A percentile compares a stretch with the other conserved stretches of the same genome.
phyloP scores from a whole-genome alignment of 1,140 invertebrate species.

The Venturia canescens region DNA sequence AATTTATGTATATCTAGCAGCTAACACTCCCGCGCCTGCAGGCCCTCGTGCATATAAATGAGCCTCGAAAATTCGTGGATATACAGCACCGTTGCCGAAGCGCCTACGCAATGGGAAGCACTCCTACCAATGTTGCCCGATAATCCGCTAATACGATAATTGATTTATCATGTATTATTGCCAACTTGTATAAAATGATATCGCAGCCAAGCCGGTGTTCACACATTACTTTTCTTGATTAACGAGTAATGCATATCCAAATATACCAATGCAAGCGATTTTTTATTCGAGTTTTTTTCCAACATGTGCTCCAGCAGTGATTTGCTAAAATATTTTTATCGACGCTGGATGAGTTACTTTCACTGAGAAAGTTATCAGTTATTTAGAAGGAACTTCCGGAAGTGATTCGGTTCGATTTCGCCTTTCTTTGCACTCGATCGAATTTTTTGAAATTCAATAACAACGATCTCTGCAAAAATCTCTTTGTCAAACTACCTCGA shows the following conservation, averaged over 20 bases:
- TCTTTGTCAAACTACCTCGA: too few relatives aligned
- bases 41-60: slow-evolving; percentile 56
- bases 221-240: not conserved
- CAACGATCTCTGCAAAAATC: too few relatives aligned
- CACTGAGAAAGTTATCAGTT: too few relatives aligned
- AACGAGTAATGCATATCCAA: not conserved
- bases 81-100: not conserved
- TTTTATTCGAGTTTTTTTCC: not conserved
- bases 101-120: not conserved
- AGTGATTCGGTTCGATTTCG: too few relatives aligned
- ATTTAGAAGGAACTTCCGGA: too few relatives aligned
- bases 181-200: slow-evolving; percentile 60
- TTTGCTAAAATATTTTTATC: too few relatives aligned
- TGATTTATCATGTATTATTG: slow-evolving; percentile 69
- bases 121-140: slow-evolving; percentile 46
- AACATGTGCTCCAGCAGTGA: too few relatives aligned
- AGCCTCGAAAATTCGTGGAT: slow-evolving; percentile 29
- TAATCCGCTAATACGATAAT: slow-evolving; percentile 70
- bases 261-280: not conserved
- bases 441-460: too few relatives aligned
- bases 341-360: too few relatives aligned
- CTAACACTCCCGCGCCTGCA: slow-evolving; percentile 49
- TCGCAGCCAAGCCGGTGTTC: not conserved
- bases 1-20: slow-evolving; percentile 57
- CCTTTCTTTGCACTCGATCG: too few relatives aligned